A percentile compares a stretch with the other conserved stretches of the same genome.
phyloP scores from a whole-genome alignment of 2,888 invertebrate species.

The Adela reaumurella region DNA sequence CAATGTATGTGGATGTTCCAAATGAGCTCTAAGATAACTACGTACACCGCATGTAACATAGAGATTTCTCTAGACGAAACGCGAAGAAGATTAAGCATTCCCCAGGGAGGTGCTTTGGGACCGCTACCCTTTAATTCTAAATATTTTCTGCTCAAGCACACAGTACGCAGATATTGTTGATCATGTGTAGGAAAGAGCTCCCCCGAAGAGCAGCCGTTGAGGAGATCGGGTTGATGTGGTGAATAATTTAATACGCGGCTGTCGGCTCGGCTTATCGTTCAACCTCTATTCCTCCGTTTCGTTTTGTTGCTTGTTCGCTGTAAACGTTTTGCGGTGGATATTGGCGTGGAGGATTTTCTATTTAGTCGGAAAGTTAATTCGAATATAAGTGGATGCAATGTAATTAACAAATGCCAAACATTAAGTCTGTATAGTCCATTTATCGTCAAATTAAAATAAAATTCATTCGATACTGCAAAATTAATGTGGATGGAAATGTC shows the following conservation, averaged over 20 bases:
- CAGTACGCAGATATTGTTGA: background rate
- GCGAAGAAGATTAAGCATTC: background rate
- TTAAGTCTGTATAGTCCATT: no score
- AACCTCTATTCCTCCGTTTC: background rate
- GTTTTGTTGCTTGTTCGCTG: background rate
- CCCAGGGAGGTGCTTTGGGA: background rate
- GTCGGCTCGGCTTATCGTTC: background rate
- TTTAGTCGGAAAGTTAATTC: no score
- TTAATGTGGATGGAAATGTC: no score
- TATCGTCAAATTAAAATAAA: no score
- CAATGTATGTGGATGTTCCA: no score
- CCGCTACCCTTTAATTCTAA: background rate
- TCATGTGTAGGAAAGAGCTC: background rate
- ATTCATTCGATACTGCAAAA: no score
- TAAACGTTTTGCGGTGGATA: background rate
- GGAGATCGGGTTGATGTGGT: background rate
- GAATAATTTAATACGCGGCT: background rate
- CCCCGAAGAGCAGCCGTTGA: background rate
- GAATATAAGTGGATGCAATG: no score
- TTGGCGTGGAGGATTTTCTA: no score
- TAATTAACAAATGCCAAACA: no score
- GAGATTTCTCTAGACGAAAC: background rate
- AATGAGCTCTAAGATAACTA: no score
- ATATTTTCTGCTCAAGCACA: background rate
- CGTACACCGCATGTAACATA: background rate